Percentiles rank a stretch among this genome's conserved stretches.
These are phyloP conservation scores for Tachycineta bicolor DNA, from an alignment of 2,113 vertebrate species.

Conservation along the genomic window DNA sequence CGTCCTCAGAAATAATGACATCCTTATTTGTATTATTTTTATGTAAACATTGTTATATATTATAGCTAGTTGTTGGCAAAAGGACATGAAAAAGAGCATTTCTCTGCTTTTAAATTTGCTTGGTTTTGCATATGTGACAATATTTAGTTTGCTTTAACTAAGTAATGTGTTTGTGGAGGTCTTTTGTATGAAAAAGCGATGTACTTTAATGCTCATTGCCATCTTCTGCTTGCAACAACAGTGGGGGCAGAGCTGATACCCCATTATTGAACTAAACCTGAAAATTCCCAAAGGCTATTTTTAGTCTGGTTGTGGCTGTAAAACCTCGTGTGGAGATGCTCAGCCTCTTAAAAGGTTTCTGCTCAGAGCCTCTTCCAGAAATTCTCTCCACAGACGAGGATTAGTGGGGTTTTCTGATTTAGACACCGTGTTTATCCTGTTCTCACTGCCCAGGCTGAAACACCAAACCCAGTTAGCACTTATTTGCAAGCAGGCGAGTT, in stretches of 20 bases:
- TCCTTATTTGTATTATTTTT: slow-evolving; percentile 1
- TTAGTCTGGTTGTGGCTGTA: not conserved
- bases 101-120: not conserved
- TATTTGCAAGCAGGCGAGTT: not conserved
- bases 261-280: not conserved
- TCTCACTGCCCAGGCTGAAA: not conserved
- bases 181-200: not conserved
- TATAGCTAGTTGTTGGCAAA: not conserved
- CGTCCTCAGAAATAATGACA: not conserved
- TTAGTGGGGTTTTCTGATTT: not conserved
- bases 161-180: not conserved
- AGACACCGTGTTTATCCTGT: not conserved
- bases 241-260: not conserved
- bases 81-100: not conserved
- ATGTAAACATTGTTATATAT: not conserved
- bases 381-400: not conserved
- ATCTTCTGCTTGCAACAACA: accelerated
- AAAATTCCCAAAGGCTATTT: not conserved
- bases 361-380: not conserved
- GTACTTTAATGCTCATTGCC: not conserved
- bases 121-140: not conserved
- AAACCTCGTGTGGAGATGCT: accelerated
- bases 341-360: not conserved
- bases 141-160: not conserved
- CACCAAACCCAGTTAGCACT: not conserved